These are phyloP conservation scores for Austrolebias charrua DNA, from an alignment of 2,797 vertebrate species.

Conservation along the genomic window DNA sequence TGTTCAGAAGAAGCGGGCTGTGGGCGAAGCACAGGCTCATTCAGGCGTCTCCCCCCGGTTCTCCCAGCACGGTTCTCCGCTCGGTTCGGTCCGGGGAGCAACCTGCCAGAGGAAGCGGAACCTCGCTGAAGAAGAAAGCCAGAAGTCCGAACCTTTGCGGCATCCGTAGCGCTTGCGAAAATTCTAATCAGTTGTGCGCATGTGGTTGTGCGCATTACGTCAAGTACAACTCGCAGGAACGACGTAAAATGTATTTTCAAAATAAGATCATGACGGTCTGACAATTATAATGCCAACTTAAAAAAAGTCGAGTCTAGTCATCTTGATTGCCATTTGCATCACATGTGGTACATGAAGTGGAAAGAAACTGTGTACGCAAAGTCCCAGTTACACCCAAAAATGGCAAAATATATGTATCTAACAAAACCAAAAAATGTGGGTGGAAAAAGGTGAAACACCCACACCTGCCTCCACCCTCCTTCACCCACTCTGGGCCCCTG, in stretches of 20 bases:
- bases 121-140: conserved; percentile 17
- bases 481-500: too few relatives aligned
- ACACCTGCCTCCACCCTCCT: too few relatives aligned
- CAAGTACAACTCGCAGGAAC: conserved; percentile 1
- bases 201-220: not conserved
- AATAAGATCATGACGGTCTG: not conserved
- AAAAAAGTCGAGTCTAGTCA: too few relatives aligned
- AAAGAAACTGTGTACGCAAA: too few relatives aligned
- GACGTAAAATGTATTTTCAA: conserved; percentile 15
- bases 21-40: not conserved
- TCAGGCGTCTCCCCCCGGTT: not conserved
- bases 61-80: conserved; percentile 13
- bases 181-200: not conserved
- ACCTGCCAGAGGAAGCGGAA: conserved; percentile 68
- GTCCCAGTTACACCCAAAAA: too few relatives aligned
- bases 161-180: conserved; percentile 49
- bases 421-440: too few relatives aligned
- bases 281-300: not conserved
- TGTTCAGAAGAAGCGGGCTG: too few relatives aligned
- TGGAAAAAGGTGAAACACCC: too few relatives aligned
- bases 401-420: too few relatives aligned
- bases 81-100: conserved; percentile 33
- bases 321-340: too few relatives aligned
- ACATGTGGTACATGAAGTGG: too few relatives aligned
- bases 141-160: conserved; percentile 17